Base-by-base conservation (phyloP, 2,797 vertebrate genomes). In the Myioborus melanocephalus region DNA sequence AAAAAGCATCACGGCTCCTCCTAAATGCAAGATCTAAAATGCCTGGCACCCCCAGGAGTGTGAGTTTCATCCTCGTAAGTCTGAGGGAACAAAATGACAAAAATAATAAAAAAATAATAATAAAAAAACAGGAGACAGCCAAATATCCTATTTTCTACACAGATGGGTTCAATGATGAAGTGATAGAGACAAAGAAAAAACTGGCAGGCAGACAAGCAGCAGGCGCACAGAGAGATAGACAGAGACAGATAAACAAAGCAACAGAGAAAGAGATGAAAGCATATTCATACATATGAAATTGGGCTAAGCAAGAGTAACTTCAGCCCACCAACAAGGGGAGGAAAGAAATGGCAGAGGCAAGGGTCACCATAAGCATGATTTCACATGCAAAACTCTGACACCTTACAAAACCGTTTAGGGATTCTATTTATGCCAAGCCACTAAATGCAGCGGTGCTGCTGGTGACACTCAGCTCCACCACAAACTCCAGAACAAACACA, bases 161-260 rank as follows among this genome's bases (percentile, higher is more conserved):
- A 97, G 97, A 97, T 97, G 93, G 95, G 87, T 95, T 97, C 95
- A 97, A 90, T 93, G 95, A 97, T 96, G 96, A 97, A 97, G 95
- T 97, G 96, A 97, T 88, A 97, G 93, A 97, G 96, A 98, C 97
- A 98, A 98, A 98, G 97, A 95, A 97, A 97, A 97, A 98, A 95
- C 96, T 97, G 97, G 90, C 95, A 97, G 94, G 96, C 92, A 96
- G 97, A 97, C 95, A 96, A 95, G 95, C 94, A 97, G 94, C 96
- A 96, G 92, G 95, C 95, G 5, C 89, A 94, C 89, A 94, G 90
- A 97, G 87, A 97, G 85, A 97, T 82, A 96, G 91, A 94, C 44
- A 52, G 94, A 96, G 94, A 97, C 63, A 97, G 94, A 97, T 95
- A 96, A 97, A 96, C 90, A 97, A 96, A 96, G 95, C 95, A 90